phyloP scores from a whole-genome alignment of 2,888 invertebrate species.

The Zhuqinia jingwanae region DNA sequence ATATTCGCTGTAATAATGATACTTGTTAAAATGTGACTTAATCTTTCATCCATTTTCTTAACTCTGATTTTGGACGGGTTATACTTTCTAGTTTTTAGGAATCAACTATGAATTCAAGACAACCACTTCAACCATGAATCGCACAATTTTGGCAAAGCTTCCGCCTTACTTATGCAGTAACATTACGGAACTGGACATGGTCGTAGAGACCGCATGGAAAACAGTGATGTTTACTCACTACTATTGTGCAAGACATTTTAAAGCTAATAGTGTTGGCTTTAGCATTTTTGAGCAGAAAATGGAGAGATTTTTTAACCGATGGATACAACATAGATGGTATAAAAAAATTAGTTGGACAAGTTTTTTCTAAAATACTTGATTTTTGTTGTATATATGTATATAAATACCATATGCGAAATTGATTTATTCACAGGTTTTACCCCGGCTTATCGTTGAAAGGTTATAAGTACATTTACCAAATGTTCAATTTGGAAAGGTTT shows the following conservation, averaged over 20 bases:
- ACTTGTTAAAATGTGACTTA: no score
- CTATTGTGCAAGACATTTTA: conserved; percentile 73
- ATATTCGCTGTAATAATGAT: no score
- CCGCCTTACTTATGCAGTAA: conserved; percentile 65
- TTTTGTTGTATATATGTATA: conserved; percentile 9
- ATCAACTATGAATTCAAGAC: conserved; percentile 41
- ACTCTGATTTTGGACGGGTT: no score
- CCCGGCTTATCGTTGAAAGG: conserved; percentile 71
- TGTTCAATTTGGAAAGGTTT: conserved; percentile 70
- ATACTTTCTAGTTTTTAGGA: conserved; percentile 40
- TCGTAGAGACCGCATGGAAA: conserved; percentile 75
- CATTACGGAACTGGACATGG: conserved; percentile 66
- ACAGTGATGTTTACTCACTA: conserved; percentile 74
- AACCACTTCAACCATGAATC: not conserved
- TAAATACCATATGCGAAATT: no score
- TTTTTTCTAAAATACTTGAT: not conserved
- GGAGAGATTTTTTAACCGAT: conserved; percentile 75
- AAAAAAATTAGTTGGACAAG: not conserved
- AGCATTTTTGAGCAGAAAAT: conserved; percentile 71
- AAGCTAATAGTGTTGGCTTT: conserved; percentile 46
- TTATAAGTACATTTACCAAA: conserved; percentile 71
- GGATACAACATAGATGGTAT: conserved; percentile 75
- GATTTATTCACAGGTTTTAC: conserved; percentile 70
- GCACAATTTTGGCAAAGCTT: conserved; percentile 59
- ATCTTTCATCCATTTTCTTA: no score